Base-by-base conservation (phyloP, 2,113 vertebrate species). In the Poicephalus meyeri region DNA sequence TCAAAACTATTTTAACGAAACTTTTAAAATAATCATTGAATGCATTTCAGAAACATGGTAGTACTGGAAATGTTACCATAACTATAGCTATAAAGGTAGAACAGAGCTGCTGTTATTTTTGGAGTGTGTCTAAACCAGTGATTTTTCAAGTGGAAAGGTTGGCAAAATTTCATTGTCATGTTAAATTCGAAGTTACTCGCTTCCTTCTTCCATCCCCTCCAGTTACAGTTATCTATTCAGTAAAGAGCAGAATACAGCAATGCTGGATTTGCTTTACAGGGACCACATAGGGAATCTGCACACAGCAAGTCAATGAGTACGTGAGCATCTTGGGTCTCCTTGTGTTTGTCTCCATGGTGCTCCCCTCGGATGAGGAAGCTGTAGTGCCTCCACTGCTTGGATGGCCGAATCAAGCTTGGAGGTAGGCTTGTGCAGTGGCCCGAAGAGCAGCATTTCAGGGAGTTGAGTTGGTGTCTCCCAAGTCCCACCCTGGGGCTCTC, bases 391-490 rank as follows among this genome's bases (percentile, higher is more conserved):
- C 1, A 0, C n/a, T 10, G 12, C 58, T 82, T 8, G 1, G 50
- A 20, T 14, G 11, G 20, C 47, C 4, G 0, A 49, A 35, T 42
- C 8, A 7, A 49, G 19, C 21, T 47, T 0, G 0, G 9, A 19
- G 50, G 26, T 19, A 5, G 37, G 29, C 56, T 87, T 0, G 1
- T 55, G 33, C 24, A 49, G 9, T 3, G 4, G 25, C 23, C 26
- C 4, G 1, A 41, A 58, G 39, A 33, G 50, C 3, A 6, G 29
- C 61, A 11, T 0, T 0, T 16, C 26, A 28, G 33, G 58, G 35
- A 64, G 11, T 37, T 19, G 44, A 26, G 20, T 26, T 63, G 64
- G 24, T 6, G 12, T 21, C 37, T 77, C 50, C 29, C 29, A 20
- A 5, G 31, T 58, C 14, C 61, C 60, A 21, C 37, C 3, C 16